These are phyloP conservation scores for Arnoldichthys spilopterus DNA, from an alignment of 2,797 vertebrate species.

Conservation along the genomic window DNA sequence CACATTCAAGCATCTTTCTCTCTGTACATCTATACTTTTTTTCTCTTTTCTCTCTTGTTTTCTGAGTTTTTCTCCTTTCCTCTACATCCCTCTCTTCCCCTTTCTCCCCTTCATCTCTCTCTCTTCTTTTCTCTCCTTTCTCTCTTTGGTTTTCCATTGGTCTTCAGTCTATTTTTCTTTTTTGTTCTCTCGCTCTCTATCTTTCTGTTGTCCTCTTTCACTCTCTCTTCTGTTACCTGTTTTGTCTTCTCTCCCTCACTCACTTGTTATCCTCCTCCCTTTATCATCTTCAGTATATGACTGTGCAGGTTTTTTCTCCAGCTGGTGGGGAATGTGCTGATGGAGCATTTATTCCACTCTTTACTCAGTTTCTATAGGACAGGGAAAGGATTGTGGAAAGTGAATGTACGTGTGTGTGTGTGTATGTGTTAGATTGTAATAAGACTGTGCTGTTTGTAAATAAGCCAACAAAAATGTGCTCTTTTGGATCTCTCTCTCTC, in stretches of 20 bases:
- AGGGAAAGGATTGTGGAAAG: conserved; percentile 4
- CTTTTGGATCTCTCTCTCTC: conserved; percentile 32
- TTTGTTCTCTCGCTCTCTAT: background rate
- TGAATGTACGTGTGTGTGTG: conserved; percentile 45
- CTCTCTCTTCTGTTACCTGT: background rate
- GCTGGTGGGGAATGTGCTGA: conserved; percentile 43
- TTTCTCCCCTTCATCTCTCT: background rate
- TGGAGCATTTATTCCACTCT: conserved; percentile 12
- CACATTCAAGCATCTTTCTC: no score
- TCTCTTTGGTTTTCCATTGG: background rate
- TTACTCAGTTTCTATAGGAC: conserved; percentile 28
- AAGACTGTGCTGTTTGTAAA: conserved; percentile 69
- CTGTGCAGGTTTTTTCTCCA: background rate
- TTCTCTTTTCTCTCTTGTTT: no score
- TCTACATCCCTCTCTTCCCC: background rate
- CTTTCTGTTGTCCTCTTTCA: background rate
- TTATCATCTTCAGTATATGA: background rate
- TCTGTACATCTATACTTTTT: no score
- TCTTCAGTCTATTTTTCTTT: conserved; percentile 10
- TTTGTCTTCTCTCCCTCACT: background rate
- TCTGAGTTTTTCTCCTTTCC: no score
- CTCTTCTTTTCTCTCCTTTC: no score
- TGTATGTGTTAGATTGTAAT: conserved; percentile 55
- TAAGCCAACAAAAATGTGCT: conserved; percentile 58
- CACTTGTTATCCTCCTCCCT: background rate